Evolutionary conservation across 2,888 invertebrate genomes (phyloP).

Genomic region (Hanleya hanleyi): DNA sequence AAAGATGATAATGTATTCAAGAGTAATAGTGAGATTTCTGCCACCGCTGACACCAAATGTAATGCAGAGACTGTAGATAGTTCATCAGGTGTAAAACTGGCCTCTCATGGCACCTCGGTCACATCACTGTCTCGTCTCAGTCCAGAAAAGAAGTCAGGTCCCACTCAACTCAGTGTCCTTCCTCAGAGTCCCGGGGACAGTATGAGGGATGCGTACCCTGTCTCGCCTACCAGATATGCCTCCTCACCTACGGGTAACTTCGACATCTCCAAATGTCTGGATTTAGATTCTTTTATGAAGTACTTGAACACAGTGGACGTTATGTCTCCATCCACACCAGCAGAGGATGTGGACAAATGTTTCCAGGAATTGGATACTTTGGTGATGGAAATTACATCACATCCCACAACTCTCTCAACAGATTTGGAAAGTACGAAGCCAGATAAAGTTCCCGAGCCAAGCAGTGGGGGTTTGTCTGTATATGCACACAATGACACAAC

Average conservation of each 20-base stretch:
- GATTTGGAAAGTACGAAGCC: neutral
- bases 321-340: neutral
- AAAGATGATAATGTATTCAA: neutral
- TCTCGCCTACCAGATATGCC: neutral
- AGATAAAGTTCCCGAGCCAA: neutral
- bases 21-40: neutral
- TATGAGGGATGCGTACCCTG: neutral
- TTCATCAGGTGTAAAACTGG: neutral
- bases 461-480: neutral
- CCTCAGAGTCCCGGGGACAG: neutral
- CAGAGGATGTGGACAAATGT: neutral
- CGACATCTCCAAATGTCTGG: neutral
- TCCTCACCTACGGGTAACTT: neutral
- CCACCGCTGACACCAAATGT: neutral
- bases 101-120: neutral
- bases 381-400: neutral
- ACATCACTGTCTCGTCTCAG: neutral
- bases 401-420: too few relatives aligned
- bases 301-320: slow-evolving; percentile 2
- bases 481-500: neutral
- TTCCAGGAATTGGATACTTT: slow-evolving; percentile 4
- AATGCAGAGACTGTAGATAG: neutral
- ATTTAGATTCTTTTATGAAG: neutral
- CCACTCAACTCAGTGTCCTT: neutral
- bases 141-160: neutral